A percentile compares a stretch with the other conserved stretches of the same genome.
Conservation (phyloP, 1,140 invertebrate genomes). For the Hyposmocoma kahamanoa region DNA sequence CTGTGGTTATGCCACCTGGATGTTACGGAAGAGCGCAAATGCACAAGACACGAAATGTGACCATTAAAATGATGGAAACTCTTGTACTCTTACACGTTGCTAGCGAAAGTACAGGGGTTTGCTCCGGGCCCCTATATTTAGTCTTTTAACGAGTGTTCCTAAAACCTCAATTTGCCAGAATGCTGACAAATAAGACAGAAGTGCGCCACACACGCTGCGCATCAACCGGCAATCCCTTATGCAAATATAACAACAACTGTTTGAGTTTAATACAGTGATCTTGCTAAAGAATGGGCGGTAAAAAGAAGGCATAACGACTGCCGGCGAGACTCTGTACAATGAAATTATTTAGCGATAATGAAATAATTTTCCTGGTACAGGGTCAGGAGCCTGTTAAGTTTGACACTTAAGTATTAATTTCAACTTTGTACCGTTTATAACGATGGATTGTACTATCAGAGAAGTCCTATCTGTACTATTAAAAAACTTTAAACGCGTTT, state of each 20-base stretch:
- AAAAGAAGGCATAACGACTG: conserved; percentile 1
- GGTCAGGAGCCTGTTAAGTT: too few relatives aligned
- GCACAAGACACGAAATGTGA: conserved; percentile 13
- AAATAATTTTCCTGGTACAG: too few relatives aligned
- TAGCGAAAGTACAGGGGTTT: too few relatives aligned
- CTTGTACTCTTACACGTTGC: conserved; percentile 12
- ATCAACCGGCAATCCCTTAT: conserved; percentile 43
- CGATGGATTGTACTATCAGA: too few relatives aligned
- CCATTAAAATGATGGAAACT: conserved; percentile 20
- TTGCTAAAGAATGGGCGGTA: conserved; percentile 25
- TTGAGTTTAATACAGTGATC: conserved; percentile 35
- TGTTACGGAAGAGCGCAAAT: too few relatives aligned
- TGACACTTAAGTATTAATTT: too few relatives aligned
- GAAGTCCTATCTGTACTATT: too few relatives aligned
- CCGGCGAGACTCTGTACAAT: too few relatives aligned
- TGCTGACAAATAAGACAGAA: conserved; percentile 30
- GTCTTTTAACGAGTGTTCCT: conserved; percentile 45
- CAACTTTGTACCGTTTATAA: too few relatives aligned
- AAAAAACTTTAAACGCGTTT: too few relatives aligned
- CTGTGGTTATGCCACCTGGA: too few relatives aligned
- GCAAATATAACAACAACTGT: conserved; percentile 45
- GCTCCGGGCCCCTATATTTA: conserved; percentile 27
- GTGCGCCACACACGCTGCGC: conserved; percentile 40
- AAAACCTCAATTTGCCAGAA: conserved; percentile 47
- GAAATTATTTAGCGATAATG: too few relatives aligned